These are phyloP conservation scores for Drosophila imparisetae DNA, from an alignment of 2,888 invertebrate genomes.

Conservation along the genomic window DNA sequence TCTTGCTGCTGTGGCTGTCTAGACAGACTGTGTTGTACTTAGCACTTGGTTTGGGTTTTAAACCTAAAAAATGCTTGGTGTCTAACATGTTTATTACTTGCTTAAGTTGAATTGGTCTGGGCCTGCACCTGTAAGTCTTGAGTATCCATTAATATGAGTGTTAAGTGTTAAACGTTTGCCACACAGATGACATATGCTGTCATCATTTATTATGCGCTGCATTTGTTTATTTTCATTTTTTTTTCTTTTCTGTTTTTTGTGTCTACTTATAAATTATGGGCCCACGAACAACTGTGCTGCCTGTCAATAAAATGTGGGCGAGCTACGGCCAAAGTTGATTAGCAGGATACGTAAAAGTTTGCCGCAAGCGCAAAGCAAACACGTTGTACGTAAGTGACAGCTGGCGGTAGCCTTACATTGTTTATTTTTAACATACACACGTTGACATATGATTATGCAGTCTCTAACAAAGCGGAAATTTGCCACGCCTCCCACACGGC, in stretches of 20 bases:
- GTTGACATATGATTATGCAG: conserved; percentile 56
- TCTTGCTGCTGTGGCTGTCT: conserved; percentile 39
- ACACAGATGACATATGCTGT: conserved; percentile 22
- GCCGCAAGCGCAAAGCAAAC: conserved; percentile 22
- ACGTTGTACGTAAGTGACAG: conserved; percentile 28
- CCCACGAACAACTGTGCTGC: conserved; percentile 34
- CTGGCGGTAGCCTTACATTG: conserved; percentile 28
- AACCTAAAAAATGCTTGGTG: conserved; percentile 25
- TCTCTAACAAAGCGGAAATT: conserved; percentile 28
- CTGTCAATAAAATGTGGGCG: conserved; percentile 30
- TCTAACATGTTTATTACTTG: conserved; percentile 17
- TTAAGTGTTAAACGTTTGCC: conserved; percentile 13
- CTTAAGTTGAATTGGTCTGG: neutral
- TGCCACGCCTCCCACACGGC: conserved; percentile 13
- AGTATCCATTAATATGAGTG: conserved; percentile 30
- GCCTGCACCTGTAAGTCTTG: conserved; percentile 10
- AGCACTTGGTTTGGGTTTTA: neutral
- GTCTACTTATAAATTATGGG: conserved; percentile 27
- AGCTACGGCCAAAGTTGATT: conserved; percentile 32
- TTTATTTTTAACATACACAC: conserved; percentile 42
- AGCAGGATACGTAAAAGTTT: conserved; percentile 34
- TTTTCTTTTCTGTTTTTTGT: neutral
- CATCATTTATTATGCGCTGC: conserved; percentile 16
- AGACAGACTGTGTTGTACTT: conserved; percentile 37
- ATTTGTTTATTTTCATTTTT: conserved; percentile 22